A percentile compares a stretch with the other conserved stretches of the same genome.
Conservation (phyloP, 2,888 invertebrate genomes). For the Coelogynopora nodosa region DNA sequence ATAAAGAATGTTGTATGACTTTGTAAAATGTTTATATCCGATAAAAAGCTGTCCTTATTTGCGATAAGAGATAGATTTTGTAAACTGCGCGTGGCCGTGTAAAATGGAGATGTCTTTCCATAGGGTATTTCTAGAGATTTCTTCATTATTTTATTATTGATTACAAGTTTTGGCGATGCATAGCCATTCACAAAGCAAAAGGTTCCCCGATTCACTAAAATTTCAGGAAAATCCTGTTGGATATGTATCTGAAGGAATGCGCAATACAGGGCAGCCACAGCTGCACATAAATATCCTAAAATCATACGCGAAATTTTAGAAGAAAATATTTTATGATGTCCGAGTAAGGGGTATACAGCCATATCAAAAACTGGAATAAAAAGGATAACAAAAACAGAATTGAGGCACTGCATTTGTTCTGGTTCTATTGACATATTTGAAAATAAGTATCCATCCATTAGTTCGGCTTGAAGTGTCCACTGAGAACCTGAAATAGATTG, state of each 20-base stretch:
- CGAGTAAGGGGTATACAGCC: slow-evolving; percentile 51
- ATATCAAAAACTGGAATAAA: slow-evolving; percentile 51
- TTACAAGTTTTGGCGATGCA: too few relatives aligned
- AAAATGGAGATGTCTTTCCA: too few relatives aligned
- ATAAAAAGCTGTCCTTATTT: too few relatives aligned
- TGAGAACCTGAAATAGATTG: slow-evolving; percentile 75
- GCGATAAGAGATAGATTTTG: too few relatives aligned
- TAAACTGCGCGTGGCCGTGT: too few relatives aligned
- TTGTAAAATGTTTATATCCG: too few relatives aligned
- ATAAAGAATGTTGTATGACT: too few relatives aligned
- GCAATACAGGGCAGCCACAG: slow-evolving; percentile 48
- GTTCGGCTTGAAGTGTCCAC: slow-evolving; percentile 57
- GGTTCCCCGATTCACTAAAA: background rate
- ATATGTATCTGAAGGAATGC: slow-evolving; percentile 49
- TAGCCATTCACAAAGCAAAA: background rate
- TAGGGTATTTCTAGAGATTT: too few relatives aligned
- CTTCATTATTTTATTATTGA: too few relatives aligned
- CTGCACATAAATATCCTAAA: slow-evolving; percentile 47
- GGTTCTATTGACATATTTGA: slow-evolving; percentile 45
- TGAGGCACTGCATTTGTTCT: slow-evolving; percentile 50
- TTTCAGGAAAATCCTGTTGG: slow-evolving; percentile 1
- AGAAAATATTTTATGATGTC: slow-evolving; percentile 49
- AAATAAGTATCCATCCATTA: slow-evolving; percentile 55
- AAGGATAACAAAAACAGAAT: slow-evolving; percentile 50
- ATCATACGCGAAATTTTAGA: slow-evolving; percentile 46